These are phyloP conservation scores for Phalangium opilio DNA, from an alignment of 2,888 invertebrate genomes.

Conservation along the genomic window DNA sequence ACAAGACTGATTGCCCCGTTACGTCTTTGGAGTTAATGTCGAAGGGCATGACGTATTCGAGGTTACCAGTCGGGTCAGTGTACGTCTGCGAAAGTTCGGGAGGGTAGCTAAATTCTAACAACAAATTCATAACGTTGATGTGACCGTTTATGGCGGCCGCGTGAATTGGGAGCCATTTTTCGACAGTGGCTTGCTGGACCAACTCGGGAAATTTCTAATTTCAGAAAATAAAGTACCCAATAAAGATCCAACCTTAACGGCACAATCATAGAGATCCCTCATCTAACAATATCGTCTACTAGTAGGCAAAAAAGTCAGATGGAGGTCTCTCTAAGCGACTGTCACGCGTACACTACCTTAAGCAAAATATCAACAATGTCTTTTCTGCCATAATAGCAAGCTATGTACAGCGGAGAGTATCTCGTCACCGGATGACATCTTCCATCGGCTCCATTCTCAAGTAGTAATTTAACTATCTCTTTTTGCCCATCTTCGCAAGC, in stretches of 20 bases:
- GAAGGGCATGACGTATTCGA: constrained; percentile 75
- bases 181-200: constrained; percentile 69
- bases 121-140: constrained; percentile 52
- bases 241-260: constrained; percentile 3
- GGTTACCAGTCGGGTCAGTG: constrained; percentile 53
- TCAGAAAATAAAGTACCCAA: neutral
- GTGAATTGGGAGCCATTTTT: constrained; percentile 81
- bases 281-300: too few relatives aligned
- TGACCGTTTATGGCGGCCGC: constrained; percentile 83
- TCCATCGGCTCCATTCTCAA: constrained; percentile 72
- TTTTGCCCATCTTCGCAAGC: constrained; percentile 72
- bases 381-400: constrained; percentile 67
- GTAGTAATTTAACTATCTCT: constrained; percentile 55
- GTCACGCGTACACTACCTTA: constrained; percentile 35
- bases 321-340: too few relatives aligned
- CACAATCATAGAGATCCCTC: constrained; percentile 2
- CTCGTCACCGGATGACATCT: constrained; percentile 76
- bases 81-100: constrained; percentile 42
- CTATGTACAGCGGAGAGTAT: constrained; percentile 81
- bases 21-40: constrained; percentile 82
- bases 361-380: constrained; percentile 60
- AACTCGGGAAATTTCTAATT: constrained; percentile 62
- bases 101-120: constrained; percentile 66
- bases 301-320: too few relatives aligned
- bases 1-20: constrained; percentile 76